Evolutionary conservation across 2,113 vertebrate species (phyloP), one percentile per base, ranked within the genome.

Genomic region (Scomber scombrus): DNA sequence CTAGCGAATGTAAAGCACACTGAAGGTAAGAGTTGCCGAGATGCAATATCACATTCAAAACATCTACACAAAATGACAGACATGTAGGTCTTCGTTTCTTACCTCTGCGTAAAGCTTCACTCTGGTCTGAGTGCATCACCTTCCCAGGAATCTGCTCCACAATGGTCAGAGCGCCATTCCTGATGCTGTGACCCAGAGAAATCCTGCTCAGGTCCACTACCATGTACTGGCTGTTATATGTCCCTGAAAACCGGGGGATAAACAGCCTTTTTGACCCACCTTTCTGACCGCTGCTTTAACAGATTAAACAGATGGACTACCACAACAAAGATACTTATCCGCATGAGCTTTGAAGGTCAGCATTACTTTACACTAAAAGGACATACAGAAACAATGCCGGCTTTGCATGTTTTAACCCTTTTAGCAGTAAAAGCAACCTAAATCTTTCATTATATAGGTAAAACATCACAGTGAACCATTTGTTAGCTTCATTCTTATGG

Each of bases 211-310:
- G 91, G 88, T 98, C 97, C 91, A 98, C 85, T 79, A 98, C 90
- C 97, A 97, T 98, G 90, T 97, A 97, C 70, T 98, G 97, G 76
- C 96, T 97, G 90, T 98, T 98, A 71, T 98, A 98, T 56, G 97
- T 98, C 16, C 97, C 97, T 97, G 78, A 31, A 64, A 73, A 67
- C 46, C 65, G 2, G 18, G 0, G 13, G 34, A 40, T 40, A 40
- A 40, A 40, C 34, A 40, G 7, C 8, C 34, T 9, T 40, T 40
- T 40, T 40, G 34, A 40, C 34, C 34, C 34, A 40, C 34, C 34
- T 40, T 40, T 40, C 34, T 40, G 34, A 9, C 34, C 9, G 34
- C 34, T 40, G 34, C 34, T 40, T 40, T 40, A 40, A 40, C 34
- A 40, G 34, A 40, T 40, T 40, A 40, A 40, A 40, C 34, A 40